Conservation (phyloP, 2,888 invertebrate species). For the Agriopis marginaria region DNA sequence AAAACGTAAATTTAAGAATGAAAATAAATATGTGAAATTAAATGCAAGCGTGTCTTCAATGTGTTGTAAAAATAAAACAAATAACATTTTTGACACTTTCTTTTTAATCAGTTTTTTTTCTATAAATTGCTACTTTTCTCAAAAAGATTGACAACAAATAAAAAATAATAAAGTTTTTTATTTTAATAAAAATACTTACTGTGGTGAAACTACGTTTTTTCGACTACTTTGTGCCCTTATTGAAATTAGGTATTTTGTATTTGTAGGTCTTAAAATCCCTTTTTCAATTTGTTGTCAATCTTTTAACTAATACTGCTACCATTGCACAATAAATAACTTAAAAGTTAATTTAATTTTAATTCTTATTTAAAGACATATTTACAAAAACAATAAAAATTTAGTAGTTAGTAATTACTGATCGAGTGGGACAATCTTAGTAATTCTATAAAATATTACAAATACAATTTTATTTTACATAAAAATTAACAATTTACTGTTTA, state of each 20-base stretch:
- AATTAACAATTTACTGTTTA: background rate
- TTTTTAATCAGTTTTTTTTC: slow-evolving; percentile 70
- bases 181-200: background rate
- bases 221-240: slow-evolving; percentile 16
- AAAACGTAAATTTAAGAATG: too few species aligned
- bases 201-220: slow-evolving; percentile 4
- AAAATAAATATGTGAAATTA: too few species aligned
- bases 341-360: slow-evolving; percentile 59
- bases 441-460: background rate
- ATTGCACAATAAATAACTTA: slow-evolving; percentile 87
- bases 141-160: slow-evolving; percentile 52
- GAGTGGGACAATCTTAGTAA: slow-evolving; percentile 60
- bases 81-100: slow-evolving; percentile 58
- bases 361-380: slow-evolving; percentile 52
- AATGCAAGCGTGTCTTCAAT: too few species aligned
- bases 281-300: slow-evolving; percentile 62
- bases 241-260: background rate
- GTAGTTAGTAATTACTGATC: slow-evolving; percentile 47
- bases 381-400: slow-evolving; percentile 64
- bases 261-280: background rate
- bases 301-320: slow-evolving; percentile 81
- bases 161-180: background rate
- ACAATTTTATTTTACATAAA: background rate
- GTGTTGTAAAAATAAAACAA: slow-evolving; percentile 46
- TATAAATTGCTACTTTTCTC: slow-evolving; percentile 73